Evolutionary conservation across 2,888 invertebrate genomes (phyloP).

Genomic region (Pharmacophagus antenor): DNA sequence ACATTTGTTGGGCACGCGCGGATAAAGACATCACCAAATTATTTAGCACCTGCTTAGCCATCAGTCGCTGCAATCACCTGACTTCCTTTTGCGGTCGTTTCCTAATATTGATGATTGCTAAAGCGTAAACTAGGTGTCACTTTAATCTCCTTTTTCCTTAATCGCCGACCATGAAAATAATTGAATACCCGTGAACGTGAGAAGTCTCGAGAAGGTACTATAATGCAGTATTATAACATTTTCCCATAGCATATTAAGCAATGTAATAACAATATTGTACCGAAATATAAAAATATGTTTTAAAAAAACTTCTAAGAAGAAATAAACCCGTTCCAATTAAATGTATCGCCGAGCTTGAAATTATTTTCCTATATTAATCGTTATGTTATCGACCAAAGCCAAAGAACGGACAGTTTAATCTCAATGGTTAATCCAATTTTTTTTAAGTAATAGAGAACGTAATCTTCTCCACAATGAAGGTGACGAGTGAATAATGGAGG

Average conservation of each 20-base stretch:
- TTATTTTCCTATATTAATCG: conserved; percentile 13
- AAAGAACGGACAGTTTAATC: conserved; percentile 50
- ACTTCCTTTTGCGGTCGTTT: conserved; percentile 46
- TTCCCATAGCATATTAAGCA: conserved; percentile 1
- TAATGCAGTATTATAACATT: neutral
- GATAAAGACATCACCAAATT: conserved; percentile 58
- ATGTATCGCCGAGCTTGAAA: conserved; percentile 16
- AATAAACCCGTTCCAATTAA: too few species aligned
- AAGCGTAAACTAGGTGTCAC: conserved; percentile 27
- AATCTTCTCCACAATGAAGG: conserved; percentile 63
- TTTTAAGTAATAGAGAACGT: conserved; percentile 46
- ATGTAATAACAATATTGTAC: conserved; percentile 6
- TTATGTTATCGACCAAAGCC: conserved; percentile 33
- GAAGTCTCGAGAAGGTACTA: conserved; percentile 1
- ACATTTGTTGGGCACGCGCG: conserved; percentile 69
- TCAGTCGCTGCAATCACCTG: conserved; percentile 51
- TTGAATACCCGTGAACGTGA: conserved; percentile 6
- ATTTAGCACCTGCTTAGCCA: conserved; percentile 58
- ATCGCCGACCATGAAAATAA: conserved; percentile 12
- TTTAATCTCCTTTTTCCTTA: conserved; percentile 9
- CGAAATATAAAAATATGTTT: neutral
- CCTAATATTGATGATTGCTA: conserved; percentile 37
- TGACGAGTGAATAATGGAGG: conserved; percentile 55
- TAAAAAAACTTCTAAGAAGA: neutral
- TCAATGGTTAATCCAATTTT: conserved; percentile 43